Evolutionary conservation across 2,888 invertebrate genomes (phyloP), one percentile per base, ranked within the genome.

Genomic region (Lepetodrilus schrolli): DNA sequence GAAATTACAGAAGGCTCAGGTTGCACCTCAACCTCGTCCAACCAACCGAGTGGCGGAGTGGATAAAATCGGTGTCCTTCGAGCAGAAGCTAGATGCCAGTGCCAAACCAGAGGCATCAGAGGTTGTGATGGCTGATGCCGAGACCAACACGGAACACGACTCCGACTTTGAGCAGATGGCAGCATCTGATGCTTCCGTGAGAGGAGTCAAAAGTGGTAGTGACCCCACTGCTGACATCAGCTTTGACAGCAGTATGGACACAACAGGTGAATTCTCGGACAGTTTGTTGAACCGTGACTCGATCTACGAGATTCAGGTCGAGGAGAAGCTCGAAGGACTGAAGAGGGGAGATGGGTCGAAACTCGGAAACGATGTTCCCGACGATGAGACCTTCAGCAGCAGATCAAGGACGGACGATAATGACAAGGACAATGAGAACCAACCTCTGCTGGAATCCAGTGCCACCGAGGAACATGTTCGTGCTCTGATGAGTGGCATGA

Each of bases 291-390:
- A 83, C 70, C 73, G 87, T 21, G 87, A 89, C 38, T 89, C 89
- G 1, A 86, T 90, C 48, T 90, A 90, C 77, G 90, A 90, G 78
- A 77, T 86, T 30, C 83, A 88, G 70, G 83, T 88, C 79, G 89
- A 90, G 74, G 87, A 88, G 78, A 82, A 85, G 47, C 77, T 90
- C 43, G 90, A 89, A 73, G 74, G 75, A 58, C 72, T 74, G 70
- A 78, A 77, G 71, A 79, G 78, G 48, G 78, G 78, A 69, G 80
- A 81, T 74, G 81, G 81, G 58, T 71, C 78, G 38, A 68, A 70
- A 7, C 58, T 78, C 20, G 74, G 74, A 2, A 74, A 72, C 8
- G 84, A 85, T 49, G 73, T 82, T n/a, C 76, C 75, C 23, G 87
- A 87, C 76, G 84, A 87, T 79, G 87, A 87, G 71, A 85, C 86